Evolutionary conservation across 2,888 invertebrate genomes (phyloP), one percentile per base, ranked within the genome.

Genomic region (Eremobia ochroleuca): DNA sequence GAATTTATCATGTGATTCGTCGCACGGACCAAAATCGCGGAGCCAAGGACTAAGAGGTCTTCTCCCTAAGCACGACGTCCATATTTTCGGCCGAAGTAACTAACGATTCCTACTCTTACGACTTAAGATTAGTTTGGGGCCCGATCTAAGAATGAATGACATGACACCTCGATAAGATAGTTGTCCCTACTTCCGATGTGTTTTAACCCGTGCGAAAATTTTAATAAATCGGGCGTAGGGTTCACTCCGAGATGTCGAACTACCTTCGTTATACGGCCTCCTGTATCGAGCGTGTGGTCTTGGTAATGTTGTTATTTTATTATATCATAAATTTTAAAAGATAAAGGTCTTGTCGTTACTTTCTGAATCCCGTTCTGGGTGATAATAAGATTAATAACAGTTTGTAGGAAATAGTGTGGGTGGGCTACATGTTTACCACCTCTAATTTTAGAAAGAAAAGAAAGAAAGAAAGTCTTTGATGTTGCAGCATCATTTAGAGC

Each of bases 1-100:
- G 37, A 66, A 37, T 66, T 72, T 74, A 83, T 74, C 69, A 46
- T 58, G 73, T 40, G 58, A 46, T 58, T 25, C 5, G 62, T 59
- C 28, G 43, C 55, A n/a, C 21, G 37, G 28, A 37, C 21, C 28
- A 49, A 68, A 43, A 28, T 1, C 5, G 46, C 9, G 37, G 21
- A 31, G 37, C 21, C n/a, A 49, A 73, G 65, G 80, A 62, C 55
- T 25, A 28, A 6, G 5, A n/a, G 13, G 2, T 4, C 46, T 46
- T 4, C 4, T 46, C 52, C 28, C 13, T 13, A 5, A 13, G 28
- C 15, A 28, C 5, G 6, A 28, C 28, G 28, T 58, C 28, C 5
- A 15, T 58, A 58, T 15, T 28, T 52, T n/a, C 28, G 28, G n/a
- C 5, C 5, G 15, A 58, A 28, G 28, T 58, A 28, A 58, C 28